Percentiles rank a stretch among this genome's conserved stretches.
Evolutionary conservation across 2,113 vertebrate genomes (phyloP).

Genomic region (Ceuthmochares aereus): DNA sequence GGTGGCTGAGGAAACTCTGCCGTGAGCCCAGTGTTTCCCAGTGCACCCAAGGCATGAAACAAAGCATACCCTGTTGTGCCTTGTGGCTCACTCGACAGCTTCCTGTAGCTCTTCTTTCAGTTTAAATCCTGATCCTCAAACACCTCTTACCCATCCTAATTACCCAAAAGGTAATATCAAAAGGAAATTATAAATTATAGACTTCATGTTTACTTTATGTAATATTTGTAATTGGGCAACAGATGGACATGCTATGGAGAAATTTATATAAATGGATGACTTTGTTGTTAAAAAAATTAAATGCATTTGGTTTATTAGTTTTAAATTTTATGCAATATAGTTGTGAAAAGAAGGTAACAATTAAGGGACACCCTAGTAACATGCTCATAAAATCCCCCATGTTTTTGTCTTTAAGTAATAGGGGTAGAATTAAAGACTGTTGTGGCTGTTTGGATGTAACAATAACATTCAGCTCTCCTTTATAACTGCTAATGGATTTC

Average conservation of each 20-base stretch:
- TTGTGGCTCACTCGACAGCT: not conserved
- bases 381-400: not conserved
- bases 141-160: not conserved
- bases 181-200: not conserved
- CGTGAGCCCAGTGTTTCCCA: not conserved
- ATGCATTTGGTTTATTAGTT: not conserved
- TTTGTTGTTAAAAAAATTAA: not conserved
- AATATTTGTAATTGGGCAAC: not conserved
- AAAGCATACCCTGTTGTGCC: not conserved
- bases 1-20: not conserved
- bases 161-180: not conserved
- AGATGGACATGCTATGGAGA: rapidly evolving
- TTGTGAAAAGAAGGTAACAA: not conserved
- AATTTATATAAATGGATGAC: not conserved
- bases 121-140: not conserved
- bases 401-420: not conserved
- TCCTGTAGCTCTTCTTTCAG: not conserved
- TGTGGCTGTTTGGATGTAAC: not conserved
- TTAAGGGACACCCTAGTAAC: not conserved
- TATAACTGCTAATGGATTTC: conserved; percentile 6
- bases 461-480: not conserved
- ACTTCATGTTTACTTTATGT: not conserved
- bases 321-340: not conserved
- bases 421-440: not conserved
- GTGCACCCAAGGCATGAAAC: not conserved